Evolutionary conservation across 2,113 vertebrate species (phyloP).

Genomic region (Zingel zingel): DNA sequence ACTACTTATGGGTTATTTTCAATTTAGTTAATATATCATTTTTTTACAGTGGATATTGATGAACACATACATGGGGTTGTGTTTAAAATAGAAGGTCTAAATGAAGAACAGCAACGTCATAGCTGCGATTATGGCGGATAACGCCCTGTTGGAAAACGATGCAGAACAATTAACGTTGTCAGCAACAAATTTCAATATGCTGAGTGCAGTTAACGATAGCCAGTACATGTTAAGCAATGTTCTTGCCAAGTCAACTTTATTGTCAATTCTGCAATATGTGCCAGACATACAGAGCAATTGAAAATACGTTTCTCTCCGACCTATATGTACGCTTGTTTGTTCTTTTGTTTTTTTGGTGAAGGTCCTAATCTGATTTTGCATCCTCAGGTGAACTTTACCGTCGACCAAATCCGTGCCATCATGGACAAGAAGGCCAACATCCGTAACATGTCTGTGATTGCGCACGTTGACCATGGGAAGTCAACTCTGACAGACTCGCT

Average conservation of each 20-base stretch:
- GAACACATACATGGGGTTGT: fast-evolving
- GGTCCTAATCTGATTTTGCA: not conserved
- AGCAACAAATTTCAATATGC: not conserved
- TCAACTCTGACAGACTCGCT: slow-evolving; percentile 95
- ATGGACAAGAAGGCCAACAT: slow-evolving; percentile 99
- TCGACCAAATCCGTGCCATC: slow-evolving; percentile 98
- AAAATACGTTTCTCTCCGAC: too few species aligned
- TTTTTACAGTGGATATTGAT: fast-evolving
- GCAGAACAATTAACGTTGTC: not conserved
- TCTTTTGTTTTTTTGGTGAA: fast-evolving
- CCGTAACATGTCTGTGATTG: slow-evolving; percentile 98
- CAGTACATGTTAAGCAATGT: not conserved
- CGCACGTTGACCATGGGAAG: slow-evolving; percentile 96
- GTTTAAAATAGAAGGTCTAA: too few species aligned
- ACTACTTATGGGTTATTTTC: fast-evolving
- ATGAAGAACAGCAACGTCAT: slow-evolving; percentile 11
- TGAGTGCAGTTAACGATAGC: too few species aligned
- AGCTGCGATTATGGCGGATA: slow-evolving; percentile 36
- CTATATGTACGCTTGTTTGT: fast-evolving
- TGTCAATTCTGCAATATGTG: too few species aligned
- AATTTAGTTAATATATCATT: fast-evolving
- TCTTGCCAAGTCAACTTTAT: too few species aligned
- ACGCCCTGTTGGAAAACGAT: slow-evolving; percentile 34
- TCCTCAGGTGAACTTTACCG: slow-evolving; percentile 94
- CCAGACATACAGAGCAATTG: too few species aligned